phyloP scores from a whole-genome alignment of 1,140 invertebrate species.

The Parasteatoda tepidariorum region DNA sequence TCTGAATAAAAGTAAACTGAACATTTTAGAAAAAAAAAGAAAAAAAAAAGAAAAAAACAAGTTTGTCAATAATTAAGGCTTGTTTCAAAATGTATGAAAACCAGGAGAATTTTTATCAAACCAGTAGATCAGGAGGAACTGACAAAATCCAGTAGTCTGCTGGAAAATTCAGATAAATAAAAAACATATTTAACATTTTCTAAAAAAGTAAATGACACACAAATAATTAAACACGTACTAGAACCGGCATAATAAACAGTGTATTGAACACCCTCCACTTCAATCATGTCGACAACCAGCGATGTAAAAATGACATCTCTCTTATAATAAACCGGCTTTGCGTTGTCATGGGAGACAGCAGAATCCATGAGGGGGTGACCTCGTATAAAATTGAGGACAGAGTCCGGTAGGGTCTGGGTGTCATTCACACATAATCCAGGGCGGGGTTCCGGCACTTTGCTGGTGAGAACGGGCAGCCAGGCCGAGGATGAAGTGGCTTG shows the following conservation, averaged over 20 bases:
- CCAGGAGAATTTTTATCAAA: too few species aligned
- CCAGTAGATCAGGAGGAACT: too few species aligned
- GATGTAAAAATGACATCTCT: constrained; percentile 87
- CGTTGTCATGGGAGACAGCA: constrained; percentile 87
- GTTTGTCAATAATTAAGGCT: too few species aligned
- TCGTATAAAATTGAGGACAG: constrained; percentile 92
- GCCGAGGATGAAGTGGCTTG: constrained; percentile 88
- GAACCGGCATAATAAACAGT: constrained; percentile 88
- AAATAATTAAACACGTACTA: constrained; percentile 72
- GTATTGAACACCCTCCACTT: constrained; percentile 81
- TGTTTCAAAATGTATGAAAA: too few species aligned
- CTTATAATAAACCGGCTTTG: constrained; percentile 89
- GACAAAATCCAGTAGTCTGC: too few species aligned
- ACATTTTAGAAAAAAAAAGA: too few species aligned
- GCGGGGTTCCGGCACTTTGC: constrained; percentile 82
- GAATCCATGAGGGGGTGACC: constrained; percentile 97
- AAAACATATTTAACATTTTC: too few species aligned
- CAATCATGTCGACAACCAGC: constrained; percentile 86
- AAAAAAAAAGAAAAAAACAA: too few species aligned
- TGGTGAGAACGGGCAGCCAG: constrained; percentile 90
- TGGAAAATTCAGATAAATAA: too few species aligned
- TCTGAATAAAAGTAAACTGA: too few species aligned
- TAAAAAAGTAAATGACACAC: neutral
- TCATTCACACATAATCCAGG: constrained; percentile 92
- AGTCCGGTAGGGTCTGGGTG: constrained; percentile 82